phyloP scores from a whole-genome alignment of 2,797 vertebrate genomes.

The Euthynnus affinis region DNA sequence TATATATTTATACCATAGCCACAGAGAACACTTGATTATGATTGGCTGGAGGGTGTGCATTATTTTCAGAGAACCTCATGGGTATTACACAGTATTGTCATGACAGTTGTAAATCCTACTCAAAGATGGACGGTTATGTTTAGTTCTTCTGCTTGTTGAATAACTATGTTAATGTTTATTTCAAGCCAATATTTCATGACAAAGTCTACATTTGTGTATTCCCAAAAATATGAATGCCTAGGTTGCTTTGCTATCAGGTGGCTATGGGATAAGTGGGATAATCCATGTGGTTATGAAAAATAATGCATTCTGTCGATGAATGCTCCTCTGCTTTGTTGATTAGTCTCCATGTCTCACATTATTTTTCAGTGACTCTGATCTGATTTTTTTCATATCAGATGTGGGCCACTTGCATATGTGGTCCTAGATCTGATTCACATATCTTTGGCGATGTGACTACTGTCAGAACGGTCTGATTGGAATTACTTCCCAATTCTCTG shows the following conservation, averaged over 20 bases:
- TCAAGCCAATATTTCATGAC: conserved; percentile 36
- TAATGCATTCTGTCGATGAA: neutral
- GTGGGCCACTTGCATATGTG: too few relatives aligned
- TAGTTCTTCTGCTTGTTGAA: neutral
- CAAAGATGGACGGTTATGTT: neutral
- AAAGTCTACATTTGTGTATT: conserved; percentile 42
- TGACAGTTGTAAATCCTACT: neutral
- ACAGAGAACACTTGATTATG: neutral
- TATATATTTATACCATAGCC: neutral
- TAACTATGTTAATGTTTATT: conserved; percentile 13
- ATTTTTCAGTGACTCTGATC: neutral
- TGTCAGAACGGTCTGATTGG: too few relatives aligned
- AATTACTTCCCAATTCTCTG: too few relatives aligned
- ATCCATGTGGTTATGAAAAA: neutral
- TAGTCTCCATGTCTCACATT: neutral
- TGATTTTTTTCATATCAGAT: too few relatives aligned
- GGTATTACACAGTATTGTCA: neutral
- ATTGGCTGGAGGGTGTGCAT: neutral
- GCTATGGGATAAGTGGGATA: neutral
- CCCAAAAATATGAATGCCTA: neutral
- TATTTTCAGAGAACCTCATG: conserved; percentile 11
- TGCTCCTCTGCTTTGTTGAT: neutral
- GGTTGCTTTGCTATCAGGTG: neutral
- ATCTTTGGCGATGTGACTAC: too few relatives aligned
- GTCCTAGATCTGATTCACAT: too few relatives aligned